Conservation (phyloP, 2,797 vertebrate genomes). For the Pteronotus mesoamericanus region DNA sequence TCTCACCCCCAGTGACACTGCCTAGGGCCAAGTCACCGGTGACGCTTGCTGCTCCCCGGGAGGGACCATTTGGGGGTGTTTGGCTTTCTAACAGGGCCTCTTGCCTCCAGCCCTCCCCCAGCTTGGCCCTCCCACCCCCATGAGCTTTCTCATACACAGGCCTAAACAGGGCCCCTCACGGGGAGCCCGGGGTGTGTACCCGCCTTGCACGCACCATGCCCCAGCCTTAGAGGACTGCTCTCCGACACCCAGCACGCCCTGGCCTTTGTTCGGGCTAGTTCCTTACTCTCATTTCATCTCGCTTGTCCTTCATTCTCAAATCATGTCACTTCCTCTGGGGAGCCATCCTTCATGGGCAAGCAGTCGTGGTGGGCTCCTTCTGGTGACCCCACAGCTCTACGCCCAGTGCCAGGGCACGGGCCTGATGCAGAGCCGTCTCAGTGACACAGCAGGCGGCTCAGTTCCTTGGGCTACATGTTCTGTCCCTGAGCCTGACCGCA, state of each 20-base stretch:
- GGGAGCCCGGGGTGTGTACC: not conserved
- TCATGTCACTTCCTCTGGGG: not conserved
- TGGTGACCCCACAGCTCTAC: not conserved
- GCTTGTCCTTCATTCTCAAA: not conserved
- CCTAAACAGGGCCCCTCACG: not conserved
- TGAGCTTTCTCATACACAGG: not conserved
- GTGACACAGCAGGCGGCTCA: not conserved
- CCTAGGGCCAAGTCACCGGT: not conserved
- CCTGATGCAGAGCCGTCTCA: not conserved
- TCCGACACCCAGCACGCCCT: not conserved
- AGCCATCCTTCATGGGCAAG: not conserved
- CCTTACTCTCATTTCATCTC: not conserved
- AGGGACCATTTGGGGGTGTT: fast-evolving
- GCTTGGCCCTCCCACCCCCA: not conserved
- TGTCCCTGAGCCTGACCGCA: not conserved
- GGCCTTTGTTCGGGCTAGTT: not conserved
- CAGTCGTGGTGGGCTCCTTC: not conserved
- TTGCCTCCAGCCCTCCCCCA: not conserved
- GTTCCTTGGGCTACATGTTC: not conserved
- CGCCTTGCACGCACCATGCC: not conserved
- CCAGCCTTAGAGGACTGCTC: not conserved
- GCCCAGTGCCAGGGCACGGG: not conserved
- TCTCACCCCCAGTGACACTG: not conserved
- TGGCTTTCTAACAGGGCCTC: not conserved
- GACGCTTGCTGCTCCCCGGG: not conserved